phyloP scores from a whole-genome alignment of 2,797 vertebrate species.

The Brachymystax lenok region DNA sequence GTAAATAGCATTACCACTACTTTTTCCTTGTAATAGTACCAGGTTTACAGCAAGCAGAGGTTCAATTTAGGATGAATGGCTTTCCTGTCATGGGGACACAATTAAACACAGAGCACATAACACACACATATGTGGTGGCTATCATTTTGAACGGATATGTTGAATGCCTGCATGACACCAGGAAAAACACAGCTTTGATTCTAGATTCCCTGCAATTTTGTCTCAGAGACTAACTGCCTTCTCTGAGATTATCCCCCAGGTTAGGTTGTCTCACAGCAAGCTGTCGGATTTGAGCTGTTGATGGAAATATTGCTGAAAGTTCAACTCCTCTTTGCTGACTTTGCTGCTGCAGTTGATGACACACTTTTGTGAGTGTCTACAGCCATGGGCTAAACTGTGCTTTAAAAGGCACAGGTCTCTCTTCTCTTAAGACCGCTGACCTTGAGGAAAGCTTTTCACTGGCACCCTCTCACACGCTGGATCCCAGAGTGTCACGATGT shows the following conservation, averaged over 20 bases:
- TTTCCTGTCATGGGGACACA: neutral
- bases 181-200: conserved; percentile 34
- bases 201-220: conserved; percentile 1
- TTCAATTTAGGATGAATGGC: neutral
- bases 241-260: no score
- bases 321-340: neutral
- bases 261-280: conserved; percentile 1
- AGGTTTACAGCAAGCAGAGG: neutral
- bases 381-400: neutral
- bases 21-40: neutral
- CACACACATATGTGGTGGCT: neutral
- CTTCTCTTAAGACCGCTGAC: neutral
- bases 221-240: neutral
- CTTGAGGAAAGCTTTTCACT: conserved; percentile 11
- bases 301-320: neutral
- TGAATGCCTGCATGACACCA: conserved; percentile 56
- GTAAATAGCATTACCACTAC: conserved; percentile 18
- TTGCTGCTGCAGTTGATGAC: neutral
- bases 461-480: neutral
- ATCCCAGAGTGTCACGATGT: neutral
- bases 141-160: neutral
- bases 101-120: neutral
- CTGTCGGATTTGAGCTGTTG: neutral
- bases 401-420: neutral
- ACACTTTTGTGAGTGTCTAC: neutral